These are phyloP conservation scores for Eupithecia subumbrata DNA, from an alignment of 2,888 invertebrate species.

Conservation along the genomic window DNA sequence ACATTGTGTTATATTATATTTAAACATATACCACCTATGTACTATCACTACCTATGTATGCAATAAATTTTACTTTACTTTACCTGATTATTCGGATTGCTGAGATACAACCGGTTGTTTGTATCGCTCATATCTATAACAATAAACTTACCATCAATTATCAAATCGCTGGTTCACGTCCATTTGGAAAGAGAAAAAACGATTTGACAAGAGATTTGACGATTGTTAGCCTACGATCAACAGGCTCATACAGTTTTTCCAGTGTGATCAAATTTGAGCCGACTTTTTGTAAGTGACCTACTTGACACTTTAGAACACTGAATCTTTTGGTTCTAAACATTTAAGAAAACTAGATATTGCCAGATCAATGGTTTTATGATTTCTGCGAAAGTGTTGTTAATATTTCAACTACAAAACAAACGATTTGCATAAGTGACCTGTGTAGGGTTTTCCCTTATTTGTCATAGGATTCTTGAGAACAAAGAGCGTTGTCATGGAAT, in stretches of 20 bases:
- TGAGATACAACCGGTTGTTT: background rate
- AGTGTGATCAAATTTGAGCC: background rate
- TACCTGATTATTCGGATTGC: background rate
- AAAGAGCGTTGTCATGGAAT: background rate
- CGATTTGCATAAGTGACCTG: background rate
- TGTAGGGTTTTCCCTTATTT: background rate
- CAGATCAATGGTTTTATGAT: background rate
- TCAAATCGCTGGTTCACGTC: background rate
- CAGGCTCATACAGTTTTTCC: background rate
- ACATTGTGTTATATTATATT: too few relatives aligned
- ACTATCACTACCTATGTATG: too few relatives aligned
- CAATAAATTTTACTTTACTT: too few relatives aligned
- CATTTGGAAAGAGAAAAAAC: background rate
- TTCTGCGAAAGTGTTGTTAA: background rate
- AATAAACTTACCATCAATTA: background rate
- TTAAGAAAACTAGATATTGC: background rate
- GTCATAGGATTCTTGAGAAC: background rate
- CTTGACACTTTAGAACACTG: background rate
- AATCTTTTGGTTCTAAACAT: background rate
- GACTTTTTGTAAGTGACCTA: background rate
- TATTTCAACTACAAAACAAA: background rate
- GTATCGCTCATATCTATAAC: background rate
- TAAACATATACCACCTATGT: too few relatives aligned
- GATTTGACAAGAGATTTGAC: background rate
- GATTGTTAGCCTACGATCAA: background rate